phyloP scores from a whole-genome alignment of 2,113 vertebrate genomes.

The Passerina amoena region DNA sequence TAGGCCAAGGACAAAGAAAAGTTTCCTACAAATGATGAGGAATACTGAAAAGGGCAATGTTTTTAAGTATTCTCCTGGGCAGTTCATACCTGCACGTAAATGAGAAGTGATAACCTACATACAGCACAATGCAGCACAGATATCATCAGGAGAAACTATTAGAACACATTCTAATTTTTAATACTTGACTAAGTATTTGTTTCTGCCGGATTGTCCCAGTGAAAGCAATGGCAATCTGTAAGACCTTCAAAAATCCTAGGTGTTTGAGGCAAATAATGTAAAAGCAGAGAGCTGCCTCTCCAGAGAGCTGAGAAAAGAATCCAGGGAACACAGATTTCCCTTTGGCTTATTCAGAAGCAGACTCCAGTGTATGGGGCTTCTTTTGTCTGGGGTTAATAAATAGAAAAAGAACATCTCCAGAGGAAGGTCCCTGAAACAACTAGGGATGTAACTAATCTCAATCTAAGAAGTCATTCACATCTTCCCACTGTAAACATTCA shows the following conservation, averaged over 20 bases:
- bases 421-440: background rate
- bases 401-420: background rate
- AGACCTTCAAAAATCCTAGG: background rate
- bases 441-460: background rate
- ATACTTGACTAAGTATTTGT: background rate
- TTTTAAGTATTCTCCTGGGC: background rate
- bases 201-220: background rate
- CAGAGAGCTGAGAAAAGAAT: background rate
- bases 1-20: background rate
- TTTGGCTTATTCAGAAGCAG: background rate
- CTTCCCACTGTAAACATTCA: background rate
- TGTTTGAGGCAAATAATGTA: background rate
- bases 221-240: background rate
- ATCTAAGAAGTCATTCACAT: background rate
- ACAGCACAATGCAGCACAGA: background rate
- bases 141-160: background rate
- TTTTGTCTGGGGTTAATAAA: background rate
- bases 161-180: background rate
- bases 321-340: background rate
- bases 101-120: background rate
- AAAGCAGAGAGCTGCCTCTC: background rate
- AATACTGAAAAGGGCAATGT: background rate
- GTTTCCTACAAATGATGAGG: background rate
- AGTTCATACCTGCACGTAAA: background rate
- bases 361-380: accelerated